phyloP scores from a whole-genome alignment of 2,113 vertebrate genomes.

The Trematomus loennbergii region DNA sequence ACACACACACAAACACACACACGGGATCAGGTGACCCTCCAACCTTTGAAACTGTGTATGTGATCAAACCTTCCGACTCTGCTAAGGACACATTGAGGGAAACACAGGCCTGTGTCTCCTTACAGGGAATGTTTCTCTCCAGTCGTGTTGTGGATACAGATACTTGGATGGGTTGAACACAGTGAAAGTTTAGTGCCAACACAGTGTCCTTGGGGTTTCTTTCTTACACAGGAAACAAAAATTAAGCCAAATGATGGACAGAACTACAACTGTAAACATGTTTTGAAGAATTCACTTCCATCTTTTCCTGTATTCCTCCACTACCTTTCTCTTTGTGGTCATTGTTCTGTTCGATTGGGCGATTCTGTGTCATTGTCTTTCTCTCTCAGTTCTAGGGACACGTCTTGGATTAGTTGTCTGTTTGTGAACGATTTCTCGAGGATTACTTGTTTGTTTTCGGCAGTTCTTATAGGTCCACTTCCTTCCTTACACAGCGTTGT shows the following conservation, averaged over 20 bases:
- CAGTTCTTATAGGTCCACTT: not conserved
- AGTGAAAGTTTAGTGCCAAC: conserved; percentile 14
- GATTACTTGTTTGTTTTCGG: not conserved
- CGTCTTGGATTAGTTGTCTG: not conserved
- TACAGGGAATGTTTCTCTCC: conserved; percentile 12
- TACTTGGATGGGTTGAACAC: conserved; percentile 9
- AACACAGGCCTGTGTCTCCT: conserved; percentile 38
- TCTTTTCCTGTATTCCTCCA: not conserved
- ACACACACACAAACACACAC: conserved; percentile 49
- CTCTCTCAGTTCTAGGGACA: conserved; percentile 1
- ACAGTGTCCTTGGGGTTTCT: conserved; percentile 16
- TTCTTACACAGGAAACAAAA: conserved; percentile 5
- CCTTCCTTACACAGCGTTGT: not conserved
- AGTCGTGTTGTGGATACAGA: conserved; percentile 7
- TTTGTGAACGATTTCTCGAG: not conserved
- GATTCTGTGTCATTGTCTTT: conserved; percentile 19
- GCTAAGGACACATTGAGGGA: conserved; percentile 32
- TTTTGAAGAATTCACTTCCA: not conserved
- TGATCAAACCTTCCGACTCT: conserved; percentile 67
- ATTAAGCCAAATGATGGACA: not conserved
- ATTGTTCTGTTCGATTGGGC: conserved; percentile 1
- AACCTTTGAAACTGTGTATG: conserved; percentile 76
- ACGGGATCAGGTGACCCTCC: conserved; percentile 75
- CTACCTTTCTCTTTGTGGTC: conserved; percentile 17
- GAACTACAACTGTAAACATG: not conserved